These are phyloP conservation scores for Solenopsis invicta DNA, from an alignment of 1,140 invertebrate species.

Conservation along the genomic window DNA sequence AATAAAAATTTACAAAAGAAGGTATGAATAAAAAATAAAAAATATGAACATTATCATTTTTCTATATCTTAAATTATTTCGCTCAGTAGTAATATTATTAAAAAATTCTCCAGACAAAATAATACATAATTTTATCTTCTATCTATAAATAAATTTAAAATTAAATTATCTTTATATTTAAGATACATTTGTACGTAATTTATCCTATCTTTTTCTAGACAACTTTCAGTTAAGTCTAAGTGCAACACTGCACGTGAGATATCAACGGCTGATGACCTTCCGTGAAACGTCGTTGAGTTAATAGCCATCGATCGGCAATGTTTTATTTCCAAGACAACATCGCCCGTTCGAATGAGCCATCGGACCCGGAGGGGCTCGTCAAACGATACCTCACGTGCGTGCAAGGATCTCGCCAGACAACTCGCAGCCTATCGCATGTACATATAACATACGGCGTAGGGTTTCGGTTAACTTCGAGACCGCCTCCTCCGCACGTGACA, in stretches of 20 bases:
- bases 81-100: too few relatives aligned
- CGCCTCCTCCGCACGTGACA: conserved; percentile 21
- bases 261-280: conserved; percentile 17
- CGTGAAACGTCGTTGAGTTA: conserved; percentile 37
- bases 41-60: too few relatives aligned
- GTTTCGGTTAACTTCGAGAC: neutral
- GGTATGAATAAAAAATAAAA: too few relatives aligned
- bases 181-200: too few relatives aligned
- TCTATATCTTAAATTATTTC: too few relatives aligned
- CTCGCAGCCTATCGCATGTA: neutral
- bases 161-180: too few relatives aligned
- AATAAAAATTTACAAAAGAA: too few relatives aligned
- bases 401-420: neutral
- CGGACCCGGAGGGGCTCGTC: neutral
- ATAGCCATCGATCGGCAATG: conserved; percentile 19
- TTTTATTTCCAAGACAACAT: conserved; percentile 34
- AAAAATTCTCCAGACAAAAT: too few relatives aligned
- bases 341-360: neutral
- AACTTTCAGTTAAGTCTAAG: too few relatives aligned
- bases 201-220: too few relatives aligned
- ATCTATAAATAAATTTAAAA: too few relatives aligned
- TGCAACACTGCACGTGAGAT: neutral
- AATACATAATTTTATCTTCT: too few relatives aligned
- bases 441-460: neutral
- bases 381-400: neutral